Evolutionary conservation across 2,113 vertebrate species (phyloP).

Genomic region (Periophthalmodon schlosseri): DNA sequence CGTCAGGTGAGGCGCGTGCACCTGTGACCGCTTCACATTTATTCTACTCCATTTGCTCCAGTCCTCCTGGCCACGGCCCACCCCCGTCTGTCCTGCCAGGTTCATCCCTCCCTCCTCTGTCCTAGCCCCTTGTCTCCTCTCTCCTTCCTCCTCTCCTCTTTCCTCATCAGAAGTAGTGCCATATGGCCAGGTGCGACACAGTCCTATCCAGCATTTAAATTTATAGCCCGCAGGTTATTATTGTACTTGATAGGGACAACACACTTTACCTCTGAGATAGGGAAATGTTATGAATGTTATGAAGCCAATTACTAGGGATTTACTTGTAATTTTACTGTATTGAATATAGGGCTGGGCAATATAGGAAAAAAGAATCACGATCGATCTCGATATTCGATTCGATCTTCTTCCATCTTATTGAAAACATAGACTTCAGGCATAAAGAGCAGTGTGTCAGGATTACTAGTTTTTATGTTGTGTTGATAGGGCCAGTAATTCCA

Average conservation of each 20-base stretch:
- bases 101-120: slow-evolving; percentile 19
- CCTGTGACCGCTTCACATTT: slow-evolving; percentile 60
- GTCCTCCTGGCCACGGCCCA: slow-evolving; percentile 13
- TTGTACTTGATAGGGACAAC: slow-evolving; percentile 48
- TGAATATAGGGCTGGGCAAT: not conserved
- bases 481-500: too few relatives aligned
- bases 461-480: too few relatives aligned
- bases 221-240: slow-evolving; percentile 71
- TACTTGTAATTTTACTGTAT: not conserved
- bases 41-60: slow-evolving; percentile 56
- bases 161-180: slow-evolving; percentile 53
- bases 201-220: slow-evolving; percentile 68
- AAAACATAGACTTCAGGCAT: too few relatives aligned
- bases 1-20: slow-evolving; percentile 46
- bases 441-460: too few relatives aligned
- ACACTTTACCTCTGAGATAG: slow-evolving; percentile 30
- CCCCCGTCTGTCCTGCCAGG: slow-evolving; percentile 12
- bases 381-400: too few relatives aligned
- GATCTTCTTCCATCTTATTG: too few relatives aligned
- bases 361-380: too few relatives aligned
- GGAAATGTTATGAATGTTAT: not conserved
- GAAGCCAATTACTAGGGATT: not conserved
- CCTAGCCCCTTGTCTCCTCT: slow-evolving; percentile 15
- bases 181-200: slow-evolving; percentile 70
- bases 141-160: slow-evolving; percentile 12